Evolutionary conservation across 2,113 vertebrate genomes (phyloP), one percentile per base, ranked within the genome.

Genomic region (Cranoglanis bouderius): DNA sequence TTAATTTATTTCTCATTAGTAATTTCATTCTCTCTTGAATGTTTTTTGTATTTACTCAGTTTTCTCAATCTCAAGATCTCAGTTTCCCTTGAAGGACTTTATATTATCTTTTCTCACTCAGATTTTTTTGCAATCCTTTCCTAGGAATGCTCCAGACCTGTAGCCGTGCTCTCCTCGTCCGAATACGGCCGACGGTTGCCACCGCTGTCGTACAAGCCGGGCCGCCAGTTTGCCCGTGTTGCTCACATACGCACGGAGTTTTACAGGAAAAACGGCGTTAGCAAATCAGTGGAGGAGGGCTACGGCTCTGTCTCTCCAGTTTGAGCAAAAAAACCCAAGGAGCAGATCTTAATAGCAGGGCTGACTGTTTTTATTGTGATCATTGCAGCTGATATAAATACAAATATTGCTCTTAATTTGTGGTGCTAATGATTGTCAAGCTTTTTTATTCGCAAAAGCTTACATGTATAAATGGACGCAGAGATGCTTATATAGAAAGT

Each of bases 211-310:
- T 89, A 90, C 86, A 82, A 90, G 29, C 51, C 92, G 0, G 88
- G 59, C 1, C 89, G 85, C 10, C 89, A 90, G 75, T 78, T 92
- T 78, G 84, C 53, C 9, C 92, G 90, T 0, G 92, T 95, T 40
- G 92, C 90, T 43, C 85, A 87, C 63, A 91, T 94, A 2, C 92
- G 90, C 29, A 21, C 92, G 0, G 94, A 96, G 53, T 95, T 96
- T 74, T 95, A 93, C 90, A 92, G 82, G 88, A 95, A 94, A 90
- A 96, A 95, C 51, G 95, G 96, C 14, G 94, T 96, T 75, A 84
- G 90, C 72, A 93, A 92, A 92, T 94, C 87, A 8, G 77, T 94
- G 88, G 94, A 90, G 32, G 94, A 95, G 55, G 93, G 94, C 43
- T 95, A 95, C 29, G 95, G 94, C 80, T 91, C 93, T 81, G 94